These are phyloP conservation scores for Drosophila teissieri DNA, from an alignment of 1,140 invertebrate genomes.

Conservation along the genomic window DNA sequence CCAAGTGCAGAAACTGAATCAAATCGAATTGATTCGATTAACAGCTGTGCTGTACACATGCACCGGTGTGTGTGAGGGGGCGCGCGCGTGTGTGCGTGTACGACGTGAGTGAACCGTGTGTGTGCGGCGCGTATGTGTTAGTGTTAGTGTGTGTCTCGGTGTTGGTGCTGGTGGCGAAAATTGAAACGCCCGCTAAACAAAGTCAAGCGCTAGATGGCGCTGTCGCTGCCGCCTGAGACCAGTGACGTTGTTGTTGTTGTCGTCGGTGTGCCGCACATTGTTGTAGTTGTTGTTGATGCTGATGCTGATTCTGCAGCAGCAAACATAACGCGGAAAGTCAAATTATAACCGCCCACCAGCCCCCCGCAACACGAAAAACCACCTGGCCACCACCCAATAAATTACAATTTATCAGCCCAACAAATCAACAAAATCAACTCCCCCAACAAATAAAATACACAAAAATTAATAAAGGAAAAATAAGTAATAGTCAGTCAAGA, in stretches of 20 bases:
- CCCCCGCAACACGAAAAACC: constrained; percentile 1
- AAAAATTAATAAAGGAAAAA: constrained; percentile 1
- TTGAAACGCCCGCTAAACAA: constrained; percentile 32
- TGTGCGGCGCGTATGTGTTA: constrained; percentile 15
- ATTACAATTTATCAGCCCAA: constrained; percentile 71
- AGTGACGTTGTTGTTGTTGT: constrained; percentile 43
- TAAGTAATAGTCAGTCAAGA: constrained; percentile 20
- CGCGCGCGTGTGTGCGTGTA: constrained; percentile 11
- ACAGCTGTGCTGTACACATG: constrained; percentile 49
- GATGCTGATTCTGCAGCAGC: constrained; percentile 6
- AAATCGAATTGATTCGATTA: constrained; percentile 23
- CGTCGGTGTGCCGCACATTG: constrained; percentile 4
- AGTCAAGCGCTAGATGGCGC: constrained; percentile 72
- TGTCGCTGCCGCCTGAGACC: constrained; percentile 40
- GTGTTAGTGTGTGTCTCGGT: neutral
- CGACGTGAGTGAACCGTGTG: constrained; percentile 17
- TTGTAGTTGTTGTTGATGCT: constrained; percentile 32
- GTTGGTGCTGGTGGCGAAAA: constrained; percentile 10
- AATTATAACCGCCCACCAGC: constrained; percentile 43
- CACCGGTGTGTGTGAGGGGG: constrained; percentile 29
- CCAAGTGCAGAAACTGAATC: constrained; percentile 6
- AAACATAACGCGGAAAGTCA: constrained; percentile 55
- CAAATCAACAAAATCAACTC: constrained; percentile 54
- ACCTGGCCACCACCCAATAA: constrained; percentile 37
- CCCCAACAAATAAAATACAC: constrained; percentile 1